These are phyloP conservation scores for Oncorhynchus kisutch DNA, from an alignment of 2,113 vertebrate species.

Conservation along the genomic window DNA sequence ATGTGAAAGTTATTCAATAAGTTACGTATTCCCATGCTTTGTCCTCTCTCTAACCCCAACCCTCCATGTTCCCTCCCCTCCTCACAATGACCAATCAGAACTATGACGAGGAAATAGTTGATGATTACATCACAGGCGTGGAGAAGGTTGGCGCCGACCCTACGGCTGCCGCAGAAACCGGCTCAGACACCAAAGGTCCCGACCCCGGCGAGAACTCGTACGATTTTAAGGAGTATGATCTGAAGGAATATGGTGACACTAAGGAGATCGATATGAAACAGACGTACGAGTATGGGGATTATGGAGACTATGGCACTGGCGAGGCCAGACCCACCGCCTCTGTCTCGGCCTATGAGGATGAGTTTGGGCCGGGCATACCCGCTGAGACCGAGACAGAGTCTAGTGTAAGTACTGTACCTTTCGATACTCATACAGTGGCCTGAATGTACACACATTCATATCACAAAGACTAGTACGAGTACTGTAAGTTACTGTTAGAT, in stretches of 20 bases:
- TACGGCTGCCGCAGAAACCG: slow-evolving; percentile 68
- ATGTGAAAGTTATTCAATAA: slow-evolving; percentile 24
- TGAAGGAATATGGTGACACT: slow-evolving; percentile 73
- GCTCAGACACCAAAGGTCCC: slow-evolving; percentile 44
- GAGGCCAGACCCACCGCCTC: slow-evolving; percentile 78
- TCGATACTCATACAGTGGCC: neutral
- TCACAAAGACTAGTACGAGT: too few relatives aligned
- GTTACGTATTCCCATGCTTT: slow-evolving; percentile 33
- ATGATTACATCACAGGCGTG: slow-evolving; percentile 94
- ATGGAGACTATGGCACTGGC: slow-evolving; percentile 82
- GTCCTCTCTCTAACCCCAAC: slow-evolving; percentile 40
- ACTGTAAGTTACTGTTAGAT: too few relatives aligned
- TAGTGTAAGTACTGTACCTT: slow-evolving; percentile 79
- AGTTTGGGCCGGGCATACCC: slow-evolving; percentile 90
- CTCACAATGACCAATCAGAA: slow-evolving; percentile 62
- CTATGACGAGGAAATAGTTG: slow-evolving; percentile 85
- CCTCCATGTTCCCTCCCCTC: slow-evolving; percentile 23
- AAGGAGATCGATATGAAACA: slow-evolving; percentile 72
- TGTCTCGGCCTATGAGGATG: slow-evolving; percentile 74
- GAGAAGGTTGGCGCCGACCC: slow-evolving; percentile 84
- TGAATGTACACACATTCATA: too few relatives aligned
- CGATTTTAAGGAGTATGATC: slow-evolving; percentile 82
- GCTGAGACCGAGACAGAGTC: slow-evolving; percentile 91
- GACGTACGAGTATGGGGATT: slow-evolving; percentile 81
- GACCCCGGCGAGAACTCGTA: slow-evolving; percentile 75